A percentile compares a stretch with the other conserved stretches of the same genome.
Evolutionary conservation across 2,888 invertebrate genomes (phyloP).

Genomic region (Ceraclea dissimilis): DNA sequence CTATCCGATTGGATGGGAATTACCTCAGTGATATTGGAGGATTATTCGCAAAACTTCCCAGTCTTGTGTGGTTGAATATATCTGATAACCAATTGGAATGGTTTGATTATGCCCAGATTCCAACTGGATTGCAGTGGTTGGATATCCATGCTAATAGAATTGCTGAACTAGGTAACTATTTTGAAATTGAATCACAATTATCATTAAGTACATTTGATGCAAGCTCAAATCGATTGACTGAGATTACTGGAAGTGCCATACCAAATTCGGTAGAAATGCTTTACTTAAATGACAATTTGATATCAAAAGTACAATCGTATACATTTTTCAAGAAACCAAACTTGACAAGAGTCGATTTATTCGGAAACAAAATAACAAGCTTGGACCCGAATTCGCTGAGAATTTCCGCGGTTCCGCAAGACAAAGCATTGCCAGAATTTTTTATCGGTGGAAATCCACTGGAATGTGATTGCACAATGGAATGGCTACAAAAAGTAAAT

Average conservation of each 20-base stretch:
- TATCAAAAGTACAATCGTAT: constrained; percentile 76
- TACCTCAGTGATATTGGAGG: constrained; percentile 70
- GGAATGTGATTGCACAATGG: constrained; percentile 85
- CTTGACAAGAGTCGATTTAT: constrained; percentile 71
- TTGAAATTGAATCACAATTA: constrained; percentile 72
- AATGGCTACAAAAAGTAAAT: constrained; percentile 80
- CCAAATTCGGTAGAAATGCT: constrained; percentile 76
- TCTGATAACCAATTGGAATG: constrained; percentile 76
- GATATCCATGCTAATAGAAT: constrained; percentile 82
- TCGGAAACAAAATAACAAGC: constrained; percentile 71
- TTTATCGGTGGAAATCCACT: constrained; percentile 80
- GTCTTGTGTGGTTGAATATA: constrained; percentile 78
- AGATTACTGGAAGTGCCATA: constrained; percentile 75
- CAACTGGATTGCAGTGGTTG: constrained; percentile 75
- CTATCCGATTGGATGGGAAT: constrained; percentile 76
- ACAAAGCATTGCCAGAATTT: constrained; percentile 70
- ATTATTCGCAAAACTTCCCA: constrained; percentile 71
- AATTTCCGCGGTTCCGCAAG: constrained; percentile 66
- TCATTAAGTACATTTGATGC: constrained; percentile 75
- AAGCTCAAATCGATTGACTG: constrained; percentile 71
- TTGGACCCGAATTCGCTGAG: constrained; percentile 68
- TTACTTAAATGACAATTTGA: constrained; percentile 72
- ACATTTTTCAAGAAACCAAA: constrained; percentile 83
- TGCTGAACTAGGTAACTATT: constrained; percentile 74
- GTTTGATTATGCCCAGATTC: constrained; percentile 81